Evolutionary conservation across 2,797 vertebrate genomes (phyloP), one percentile per base, ranked within the genome.

Genomic region (Halcyon chelicuti): DNA sequence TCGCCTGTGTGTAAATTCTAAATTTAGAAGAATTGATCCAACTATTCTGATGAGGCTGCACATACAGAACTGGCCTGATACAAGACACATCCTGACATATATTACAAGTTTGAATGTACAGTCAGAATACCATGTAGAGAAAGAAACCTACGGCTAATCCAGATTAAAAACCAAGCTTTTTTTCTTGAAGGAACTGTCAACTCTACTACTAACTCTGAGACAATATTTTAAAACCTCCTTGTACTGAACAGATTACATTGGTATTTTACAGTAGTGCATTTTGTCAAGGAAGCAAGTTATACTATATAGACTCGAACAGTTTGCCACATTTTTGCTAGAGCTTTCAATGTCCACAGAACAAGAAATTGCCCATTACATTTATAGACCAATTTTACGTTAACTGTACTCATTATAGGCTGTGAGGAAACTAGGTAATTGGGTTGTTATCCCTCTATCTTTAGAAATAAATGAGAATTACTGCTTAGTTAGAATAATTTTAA

Each of bases 391-490:
- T 94, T 94, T 60, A 91, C 67, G 61, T 82, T 93, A 96, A 96
- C 86, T 73, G 84, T 90, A 92, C 83, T 90, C 86, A 92, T 92
- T 93, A 93, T 11, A 51, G 31, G 65, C 83, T 71, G 62, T 52
- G 83, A 96, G 44, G 35, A 93, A 97, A 94, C 73, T 88, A 87
- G 96, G 79, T 86, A 93, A 96, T 63, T 93, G 93, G 88, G 94
- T 83, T 94, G 66, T 94, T 80, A 84, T 67, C 87, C n/a, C 68
- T 81, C 85, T 94, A 67, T 94, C 80, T 97, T 91, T 84, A 95
- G 91, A 96, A 96, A 94, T 94, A 93, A 96, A 93, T 94, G 80
- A 90, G 92, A 96, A 94, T 86, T 96, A 87, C 90, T 94, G 80
- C 89, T 90, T 92, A 86, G 46, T 94, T 93, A 84, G 93, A 94